Percentiles rank a stretch among this genome's conserved stretches.
Conservation (phyloP, 2,797 vertebrate species). For the Phoebastria nigripes region DNA sequence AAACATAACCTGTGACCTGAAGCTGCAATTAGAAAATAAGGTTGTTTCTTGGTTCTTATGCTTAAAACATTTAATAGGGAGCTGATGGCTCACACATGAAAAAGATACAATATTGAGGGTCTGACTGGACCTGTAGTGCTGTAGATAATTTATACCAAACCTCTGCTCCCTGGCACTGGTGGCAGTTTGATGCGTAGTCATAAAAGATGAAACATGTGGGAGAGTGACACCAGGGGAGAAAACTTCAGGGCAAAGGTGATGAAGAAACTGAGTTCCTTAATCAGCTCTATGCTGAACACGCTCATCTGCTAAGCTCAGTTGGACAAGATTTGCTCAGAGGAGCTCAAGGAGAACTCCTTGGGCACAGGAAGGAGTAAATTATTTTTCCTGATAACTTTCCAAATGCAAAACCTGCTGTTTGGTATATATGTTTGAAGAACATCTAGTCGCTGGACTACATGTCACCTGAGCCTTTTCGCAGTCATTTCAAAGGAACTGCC, state of each 20-base stretch:
- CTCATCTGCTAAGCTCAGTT: not conserved
- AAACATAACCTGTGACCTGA: slow-evolving; percentile 34
- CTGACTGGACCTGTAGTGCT: not conserved
- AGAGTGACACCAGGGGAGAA: not conserved
- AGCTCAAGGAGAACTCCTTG: not conserved
- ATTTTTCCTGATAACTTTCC: not conserved
- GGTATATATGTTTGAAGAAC: not conserved
- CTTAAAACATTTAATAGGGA: slow-evolving; percentile 23
- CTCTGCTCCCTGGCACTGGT: not conserved
- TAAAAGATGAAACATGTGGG: not conserved
- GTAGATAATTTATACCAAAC: not conserved
- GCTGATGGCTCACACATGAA: not conserved
- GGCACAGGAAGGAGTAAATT: not conserved
- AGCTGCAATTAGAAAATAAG: slow-evolving; percentile 9
- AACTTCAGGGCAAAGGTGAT: not conserved
- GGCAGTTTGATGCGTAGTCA: not conserved
- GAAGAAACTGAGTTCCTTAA: not conserved
- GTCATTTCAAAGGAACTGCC: not conserved
- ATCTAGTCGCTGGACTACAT: not conserved
- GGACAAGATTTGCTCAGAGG: not conserved
- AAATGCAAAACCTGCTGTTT: not conserved
- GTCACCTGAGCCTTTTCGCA: not conserved
- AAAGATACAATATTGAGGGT: not conserved
- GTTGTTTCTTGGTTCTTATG: slow-evolving; percentile 20
- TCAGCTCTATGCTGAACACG: not conserved